Percentiles rank a stretch among this genome's conserved stretches.
phyloP scores from a whole-genome alignment of 2,888 invertebrate genomes.

The Petrolisthes cinctipes region DNA sequence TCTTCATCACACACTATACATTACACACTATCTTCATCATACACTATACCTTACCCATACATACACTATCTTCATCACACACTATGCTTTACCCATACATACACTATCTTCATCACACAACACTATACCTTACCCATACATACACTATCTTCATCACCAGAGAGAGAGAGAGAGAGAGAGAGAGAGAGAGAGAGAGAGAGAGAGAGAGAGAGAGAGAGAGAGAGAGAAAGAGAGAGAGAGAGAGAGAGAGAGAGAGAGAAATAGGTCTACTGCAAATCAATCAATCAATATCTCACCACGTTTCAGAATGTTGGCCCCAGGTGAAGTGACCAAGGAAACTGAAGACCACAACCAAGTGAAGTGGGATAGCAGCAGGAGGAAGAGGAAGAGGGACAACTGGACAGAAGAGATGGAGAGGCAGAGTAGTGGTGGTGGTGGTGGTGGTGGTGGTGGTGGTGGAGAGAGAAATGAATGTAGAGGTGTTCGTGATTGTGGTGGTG shows the following conservation, averaged over 20 bases:
- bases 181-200: neutral
- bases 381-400: neutral
- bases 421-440: constrained; percentile 1
- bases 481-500: neutral
- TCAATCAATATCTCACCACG: neutral
- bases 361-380: neutral
- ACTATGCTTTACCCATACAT: no score
- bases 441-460: neutral
- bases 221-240: neutral
- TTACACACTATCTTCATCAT: no score
- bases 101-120: no score
- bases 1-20: no score
- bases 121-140: no score
- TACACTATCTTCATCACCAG: neutral
- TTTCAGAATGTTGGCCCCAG: neutral
- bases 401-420: neutral
- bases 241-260: neutral
- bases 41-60: no score
- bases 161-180: neutral
- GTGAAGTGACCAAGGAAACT: neutral
- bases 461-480: neutral
- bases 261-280: neutral
- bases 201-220: neutral
- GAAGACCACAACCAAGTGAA: neutral
- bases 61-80: no score